Evolutionary conservation across 1,140 invertebrate genomes (phyloP), one percentile per base, ranked within the genome.

Genomic region (Tribolium madens): DNA sequence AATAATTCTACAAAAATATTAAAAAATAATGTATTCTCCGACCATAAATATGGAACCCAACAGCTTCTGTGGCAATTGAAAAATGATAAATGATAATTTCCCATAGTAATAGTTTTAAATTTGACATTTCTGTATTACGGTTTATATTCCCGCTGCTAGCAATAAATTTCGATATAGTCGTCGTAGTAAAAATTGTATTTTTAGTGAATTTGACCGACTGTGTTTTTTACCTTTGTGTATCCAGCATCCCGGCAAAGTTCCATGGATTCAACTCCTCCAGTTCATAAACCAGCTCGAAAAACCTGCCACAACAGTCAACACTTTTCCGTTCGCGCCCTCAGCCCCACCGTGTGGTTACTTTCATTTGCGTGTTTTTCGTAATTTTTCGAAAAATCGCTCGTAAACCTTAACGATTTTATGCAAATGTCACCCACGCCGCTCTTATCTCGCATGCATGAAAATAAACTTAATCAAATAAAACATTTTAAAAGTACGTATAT

Each of bases 401-500:
- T 46, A 64, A 72, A 72, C 53, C 52, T 69, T 76, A 71, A 76
- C 42, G 69, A 76, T 76, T 52, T 46, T 72, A 76, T 76, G 75
- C 75, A 76, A 76, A 76, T 76, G 3, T 52, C 74, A 26, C 74
- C 74, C 64, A 70, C 74, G 74, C 73, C 18, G 21, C 73, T 17
- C 50, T 42, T 72, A 72, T 50, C 26, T 52, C 60, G 53, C 76
- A 72, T 64, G 64, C 60, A 57, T 77, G 74, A 71, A 77, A 73
- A 80, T 77, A 77, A 78, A 80, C 46, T 71, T 80, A 80, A 78
- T 80, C 79, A 79, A 78, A 78, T 78, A 78, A 80, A 79, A 79
- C 75, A 78, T 74, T 80, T 80, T 79, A 77, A 78, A 81, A 81
- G 76, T 81, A 80, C 79, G 64, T 73, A 75, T 80, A 80, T 78